Conservation (phyloP, 2,113 vertebrate genomes). For the Vulpes ferrilata region DNA sequence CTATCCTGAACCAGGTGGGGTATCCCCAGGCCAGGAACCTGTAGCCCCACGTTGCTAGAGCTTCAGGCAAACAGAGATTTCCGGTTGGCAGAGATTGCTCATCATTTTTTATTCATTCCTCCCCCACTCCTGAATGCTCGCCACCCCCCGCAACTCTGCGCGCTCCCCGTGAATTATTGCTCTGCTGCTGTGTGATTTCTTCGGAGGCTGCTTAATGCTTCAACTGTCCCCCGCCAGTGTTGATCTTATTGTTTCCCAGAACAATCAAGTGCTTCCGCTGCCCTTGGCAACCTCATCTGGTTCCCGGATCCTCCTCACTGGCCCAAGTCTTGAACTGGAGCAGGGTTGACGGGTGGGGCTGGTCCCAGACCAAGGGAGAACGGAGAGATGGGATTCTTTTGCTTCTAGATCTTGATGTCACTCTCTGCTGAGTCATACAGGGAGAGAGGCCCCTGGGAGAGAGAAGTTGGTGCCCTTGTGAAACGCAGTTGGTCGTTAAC, state of each 20-base stretch:
- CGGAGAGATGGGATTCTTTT: not conserved
- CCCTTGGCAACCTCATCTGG: slow-evolving; percentile 35
- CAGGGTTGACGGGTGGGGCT: not conserved
- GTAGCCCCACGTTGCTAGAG: not conserved
- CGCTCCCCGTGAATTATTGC: slow-evolving; percentile 59
- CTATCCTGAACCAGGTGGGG: not conserved
- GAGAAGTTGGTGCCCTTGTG: not conserved
- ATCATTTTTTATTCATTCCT: slow-evolving; percentile 64
- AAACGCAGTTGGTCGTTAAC: not conserved
- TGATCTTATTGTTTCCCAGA: slow-evolving; percentile 81
- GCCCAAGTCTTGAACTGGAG: not conserved
- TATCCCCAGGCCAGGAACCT: not conserved
- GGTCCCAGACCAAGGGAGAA: not conserved
- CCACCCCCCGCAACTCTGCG: not conserved
- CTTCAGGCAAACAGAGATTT: slow-evolving; percentile 54
- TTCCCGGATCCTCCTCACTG: slow-evolving; percentile 2
- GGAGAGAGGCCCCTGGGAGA: not conserved
- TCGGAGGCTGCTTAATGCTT: slow-evolving; percentile 61
- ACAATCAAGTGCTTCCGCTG: slow-evolving; percentile 70
- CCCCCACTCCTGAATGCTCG: not conserved
- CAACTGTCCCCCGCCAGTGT: slow-evolving; percentile 45
- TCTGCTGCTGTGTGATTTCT: slow-evolving; percentile 68
- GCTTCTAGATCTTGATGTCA: not conserved
- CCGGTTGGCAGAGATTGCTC: slow-evolving; percentile 48
- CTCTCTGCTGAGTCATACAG: not conserved